These are phyloP conservation scores for Tupaia tana DNA, from an alignment of 2,113 vertebrate genomes.

Conservation along the genomic window DNA sequence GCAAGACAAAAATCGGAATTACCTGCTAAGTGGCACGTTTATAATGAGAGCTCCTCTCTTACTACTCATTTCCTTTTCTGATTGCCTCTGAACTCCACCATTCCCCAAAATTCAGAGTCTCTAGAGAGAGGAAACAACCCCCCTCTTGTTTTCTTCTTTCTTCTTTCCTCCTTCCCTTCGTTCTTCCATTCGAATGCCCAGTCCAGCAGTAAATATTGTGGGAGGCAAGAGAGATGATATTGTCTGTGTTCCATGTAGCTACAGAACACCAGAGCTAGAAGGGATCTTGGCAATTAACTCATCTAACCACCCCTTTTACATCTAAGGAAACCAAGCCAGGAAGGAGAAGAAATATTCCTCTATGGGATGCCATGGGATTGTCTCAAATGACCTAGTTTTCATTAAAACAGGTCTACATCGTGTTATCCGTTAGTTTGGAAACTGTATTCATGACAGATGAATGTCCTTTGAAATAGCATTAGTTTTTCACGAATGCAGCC, in stretches of 20 bases:
- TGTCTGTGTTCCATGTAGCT: not conserved
- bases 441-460: not conserved
- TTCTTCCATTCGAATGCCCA: not conserved
- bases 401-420: not conserved
- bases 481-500: not conserved
- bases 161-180: not conserved
- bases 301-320: not conserved
- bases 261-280: conserved; percentile 23
- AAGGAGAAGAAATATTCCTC: conserved; percentile 31
- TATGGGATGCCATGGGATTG: not conserved
- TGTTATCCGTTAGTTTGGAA: not conserved
- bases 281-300: not conserved
- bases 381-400: conserved; percentile 41
- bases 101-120: not conserved
- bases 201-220: not conserved
- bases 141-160: not conserved
- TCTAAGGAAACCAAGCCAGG: conserved; percentile 20
- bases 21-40: not conserved
- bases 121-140: not conserved
- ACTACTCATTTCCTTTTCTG: not conserved
- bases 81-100: not conserved
- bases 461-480: not conserved
- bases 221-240: not conserved
- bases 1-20: not conserved
- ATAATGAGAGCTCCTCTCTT: not conserved